These are phyloP conservation scores for Pyrgus malvae DNA, from an alignment of 2,888 invertebrate species.

Conservation along the genomic window DNA sequence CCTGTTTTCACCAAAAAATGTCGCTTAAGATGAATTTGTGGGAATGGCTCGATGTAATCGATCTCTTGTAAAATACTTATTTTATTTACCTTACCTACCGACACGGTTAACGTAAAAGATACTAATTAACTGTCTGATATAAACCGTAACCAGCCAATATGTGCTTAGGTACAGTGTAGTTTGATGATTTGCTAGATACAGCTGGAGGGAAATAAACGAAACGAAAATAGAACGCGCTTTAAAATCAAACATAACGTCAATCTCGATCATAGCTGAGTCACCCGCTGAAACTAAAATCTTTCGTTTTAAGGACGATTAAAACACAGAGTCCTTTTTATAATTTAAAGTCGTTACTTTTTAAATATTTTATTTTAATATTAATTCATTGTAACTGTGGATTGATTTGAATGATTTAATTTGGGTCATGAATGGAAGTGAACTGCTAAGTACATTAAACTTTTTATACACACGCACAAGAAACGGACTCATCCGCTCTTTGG, in stretches of 20 bases:
- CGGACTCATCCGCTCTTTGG: conserved; percentile 59
- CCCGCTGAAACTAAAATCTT: conserved; percentile 30
- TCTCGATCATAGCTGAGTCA: conserved; percentile 25
- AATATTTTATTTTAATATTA: too few relatives aligned
- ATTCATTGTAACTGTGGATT: too few relatives aligned
- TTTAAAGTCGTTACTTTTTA: not conserved
- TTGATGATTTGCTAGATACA: conserved; percentile 35
- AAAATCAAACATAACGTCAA: conserved; percentile 39
- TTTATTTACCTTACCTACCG: too few relatives aligned
- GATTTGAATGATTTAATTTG: not conserved
- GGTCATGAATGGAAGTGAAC: conserved; percentile 42
- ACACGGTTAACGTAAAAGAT: too few relatives aligned
- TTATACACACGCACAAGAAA: conserved; percentile 56
- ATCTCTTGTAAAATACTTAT: too few relatives aligned
- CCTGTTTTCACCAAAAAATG: too few relatives aligned
- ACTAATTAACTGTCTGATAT: not conserved
- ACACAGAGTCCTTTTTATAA: not conserved
- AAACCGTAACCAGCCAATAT: not conserved
- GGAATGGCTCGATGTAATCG: too few relatives aligned
- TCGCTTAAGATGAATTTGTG: too few relatives aligned
- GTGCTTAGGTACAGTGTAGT: not conserved
- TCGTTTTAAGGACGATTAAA: conserved; percentile 42
- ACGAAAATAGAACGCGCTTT: conserved; percentile 50
- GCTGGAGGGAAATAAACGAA: conserved; percentile 47
- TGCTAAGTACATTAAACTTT: conserved; percentile 44